Conservation (phyloP, 2,113 vertebrate species). For the Caloenas nicobarica region DNA sequence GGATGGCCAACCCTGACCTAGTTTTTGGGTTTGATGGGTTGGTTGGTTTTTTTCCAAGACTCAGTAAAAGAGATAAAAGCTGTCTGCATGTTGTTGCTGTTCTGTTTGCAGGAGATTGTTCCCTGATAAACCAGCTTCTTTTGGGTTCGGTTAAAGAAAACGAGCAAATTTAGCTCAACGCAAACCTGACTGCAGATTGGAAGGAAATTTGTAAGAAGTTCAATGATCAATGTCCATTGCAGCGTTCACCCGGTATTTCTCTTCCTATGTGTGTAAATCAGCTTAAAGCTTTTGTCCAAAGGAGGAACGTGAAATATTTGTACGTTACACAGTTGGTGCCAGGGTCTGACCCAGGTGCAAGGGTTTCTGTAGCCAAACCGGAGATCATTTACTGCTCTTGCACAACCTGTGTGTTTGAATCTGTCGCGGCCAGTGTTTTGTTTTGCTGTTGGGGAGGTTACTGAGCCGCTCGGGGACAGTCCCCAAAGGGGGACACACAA, state of each 20-base stretch:
- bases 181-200: not conserved
- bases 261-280: not conserved
- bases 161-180: accelerated
- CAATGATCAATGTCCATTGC: not conserved
- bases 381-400: not conserved
- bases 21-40: not conserved
- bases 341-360: too few species aligned
- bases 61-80: not conserved
- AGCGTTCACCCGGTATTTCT: not conserved
- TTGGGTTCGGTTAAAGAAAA: not conserved
- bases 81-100: not conserved
- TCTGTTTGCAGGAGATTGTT: not conserved
- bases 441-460: not conserved
- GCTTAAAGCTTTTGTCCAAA: not conserved
- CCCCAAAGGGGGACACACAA: not conserved
- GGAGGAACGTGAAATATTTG: not conserved
- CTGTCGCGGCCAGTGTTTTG: not conserved
- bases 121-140: not conserved
- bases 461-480: not conserved
- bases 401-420: not conserved
- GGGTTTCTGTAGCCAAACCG: not conserved
- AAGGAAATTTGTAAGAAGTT: not conserved
- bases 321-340: not conserved
- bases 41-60: not conserved
- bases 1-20: not conserved